A percentile compares a stretch with the other conserved stretches of the same genome.
Conservation (phyloP, 1,140 invertebrate genomes). For the Cheumatopsyche charites region DNA sequence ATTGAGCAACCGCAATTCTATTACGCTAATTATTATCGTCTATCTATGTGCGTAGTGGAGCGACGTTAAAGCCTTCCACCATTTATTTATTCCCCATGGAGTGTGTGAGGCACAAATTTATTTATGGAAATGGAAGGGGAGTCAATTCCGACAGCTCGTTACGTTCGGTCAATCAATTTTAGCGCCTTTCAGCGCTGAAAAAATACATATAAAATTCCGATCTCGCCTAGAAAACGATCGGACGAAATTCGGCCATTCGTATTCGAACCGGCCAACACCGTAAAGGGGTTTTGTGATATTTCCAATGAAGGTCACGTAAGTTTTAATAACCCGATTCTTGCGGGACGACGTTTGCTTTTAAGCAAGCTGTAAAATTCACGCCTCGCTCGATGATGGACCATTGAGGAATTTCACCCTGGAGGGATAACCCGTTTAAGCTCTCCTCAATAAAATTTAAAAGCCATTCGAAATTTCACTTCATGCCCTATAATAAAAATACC, state of each 20-base stretch:
- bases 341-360: slow-evolving; percentile 38
- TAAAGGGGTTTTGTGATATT: slow-evolving; percentile 37
- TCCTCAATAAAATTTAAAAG: slow-evolving; percentile 24
- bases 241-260: slow-evolving; percentile 32
- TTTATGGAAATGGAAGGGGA: not conserved
- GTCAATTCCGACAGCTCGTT: not conserved
- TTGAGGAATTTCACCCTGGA: slow-evolving; percentile 7
- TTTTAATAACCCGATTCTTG: slow-evolving; percentile 40
- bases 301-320: slow-evolving; percentile 39
- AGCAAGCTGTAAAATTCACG: slow-evolving; percentile 42
- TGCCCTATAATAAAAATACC: too few relatives aligned
- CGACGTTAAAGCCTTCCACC: not conserved
- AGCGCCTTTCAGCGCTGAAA: too few relatives aligned
- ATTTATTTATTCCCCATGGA: not conserved
- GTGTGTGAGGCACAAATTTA: too few relatives aligned
- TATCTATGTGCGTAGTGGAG: not conserved
- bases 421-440: slow-evolving; percentile 22
- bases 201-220: too few relatives aligned
- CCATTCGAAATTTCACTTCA: slow-evolving; percentile 27
- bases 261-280: slow-evolving; percentile 13
- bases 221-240: not conserved
- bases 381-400: slow-evolving; percentile 36
- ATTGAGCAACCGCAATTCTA: slow-evolving; percentile 12
- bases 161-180: slow-evolving; percentile 1
- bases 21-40: not conserved